Evolutionary conservation across 2,888 invertebrate genomes (phyloP), one percentile per base, ranked within the genome.

Genomic region (Hydraecia micacea): DNA sequence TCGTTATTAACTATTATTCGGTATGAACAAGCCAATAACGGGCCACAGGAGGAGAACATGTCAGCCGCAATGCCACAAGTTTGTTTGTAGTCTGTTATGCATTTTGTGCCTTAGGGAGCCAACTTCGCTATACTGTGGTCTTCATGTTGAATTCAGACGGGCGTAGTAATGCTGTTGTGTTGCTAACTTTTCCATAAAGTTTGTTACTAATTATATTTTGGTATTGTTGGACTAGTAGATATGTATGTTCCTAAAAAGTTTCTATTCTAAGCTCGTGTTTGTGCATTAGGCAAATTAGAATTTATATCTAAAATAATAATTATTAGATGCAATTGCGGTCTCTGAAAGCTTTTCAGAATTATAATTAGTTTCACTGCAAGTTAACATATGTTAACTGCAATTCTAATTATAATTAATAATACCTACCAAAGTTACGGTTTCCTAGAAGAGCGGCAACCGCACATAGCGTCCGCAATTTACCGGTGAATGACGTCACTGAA

Each of bases 81-180:
- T 87, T 80, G 83, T 87, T 88, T 83, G 85, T 80, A 65, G 80
- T 76, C 63, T 82, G 86, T 84, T 89, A 89, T 90, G 88, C 90
- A 90, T 90, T 90, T 89, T 77, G 75, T 80, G 81, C 90, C 90
- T 86, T 81, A 77, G 89, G 90, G 89, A 88, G 69, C 77, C 28
- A 88, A 90, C 86, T 90, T 88, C 32, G 79, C 39, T 69, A 68
- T 75, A 67, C 70, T 79, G 80, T 80, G 78, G 84, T 87, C 79
- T 85, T 88, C 77, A 80, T 79, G 74, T 77, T 73, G 72, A 76
- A 81, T 83, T 81, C 83, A 87, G 87, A 77, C 73, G 87, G 87
- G 86, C 74, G 75, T 72, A 79, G 81, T 88, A 84, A 73, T 73
- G 75, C 71, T 67, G 75, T 65, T 84, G 62, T 85, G 75, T 60